phyloP scores from a whole-genome alignment of 2,888 invertebrate species.

The Agriopis marginaria region DNA sequence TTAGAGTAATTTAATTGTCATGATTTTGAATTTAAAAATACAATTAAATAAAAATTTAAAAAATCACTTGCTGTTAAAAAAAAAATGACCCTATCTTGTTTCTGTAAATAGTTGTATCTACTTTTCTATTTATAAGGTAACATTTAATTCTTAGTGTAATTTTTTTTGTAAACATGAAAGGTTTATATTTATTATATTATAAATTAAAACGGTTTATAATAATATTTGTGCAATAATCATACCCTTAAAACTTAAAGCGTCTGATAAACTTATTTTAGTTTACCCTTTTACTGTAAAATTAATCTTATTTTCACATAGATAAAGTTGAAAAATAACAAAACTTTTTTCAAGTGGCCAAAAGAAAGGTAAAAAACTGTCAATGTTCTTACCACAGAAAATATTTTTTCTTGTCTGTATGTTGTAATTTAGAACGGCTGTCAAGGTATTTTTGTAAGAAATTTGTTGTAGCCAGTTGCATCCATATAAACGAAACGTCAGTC shows the following conservation, averaged over 20 bases:
- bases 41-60: background rate
- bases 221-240: slow-evolving; percentile 21
- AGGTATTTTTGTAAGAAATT: too few species aligned
- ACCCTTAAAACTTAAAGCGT: background rate
- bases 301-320: background rate
- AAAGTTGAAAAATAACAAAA: background rate
- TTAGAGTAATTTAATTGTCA: background rate
- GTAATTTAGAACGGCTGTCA: background rate
- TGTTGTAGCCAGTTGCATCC: too few species aligned
- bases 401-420: too few species aligned
- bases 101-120: slow-evolving; percentile 21
- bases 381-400: too few species aligned
- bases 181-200: background rate
- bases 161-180: slow-evolving; percentile 5
- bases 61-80: background rate
- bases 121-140: slow-evolving; percentile 8
- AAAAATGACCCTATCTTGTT: slow-evolving; percentile 15
- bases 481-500: too few species aligned
- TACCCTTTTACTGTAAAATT: background rate
- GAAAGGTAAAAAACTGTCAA: background rate
- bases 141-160: background rate
- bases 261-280: background rate
- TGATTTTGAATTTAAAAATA: background rate
- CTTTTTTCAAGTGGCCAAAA: background rate
- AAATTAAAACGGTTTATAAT: background rate